Base-by-base conservation (phyloP, 2,797 vertebrate species). In the Pelodytes ibericus region DNA sequence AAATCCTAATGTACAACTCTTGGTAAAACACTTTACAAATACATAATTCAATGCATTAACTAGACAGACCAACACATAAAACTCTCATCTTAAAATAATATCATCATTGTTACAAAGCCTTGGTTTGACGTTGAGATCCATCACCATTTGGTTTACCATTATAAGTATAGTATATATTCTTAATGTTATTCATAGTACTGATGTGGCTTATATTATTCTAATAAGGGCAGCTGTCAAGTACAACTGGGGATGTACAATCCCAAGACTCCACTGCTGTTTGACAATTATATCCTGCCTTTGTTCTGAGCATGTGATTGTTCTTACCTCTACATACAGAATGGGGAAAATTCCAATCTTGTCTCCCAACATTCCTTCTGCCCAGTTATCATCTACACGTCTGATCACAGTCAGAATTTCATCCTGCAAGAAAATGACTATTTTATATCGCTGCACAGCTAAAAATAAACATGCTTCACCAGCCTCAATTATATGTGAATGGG, bases 271-370 rank as follows among this genome's bases (percentile, higher is more conserved):
- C n/a, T n/a, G n/a, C 24, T 60, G 58, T 18, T n/a, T 30, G 11
- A 6, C 24, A 15, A 15, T 10, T 26, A 60, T 20, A 15, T n/a
- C n/a, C 3, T 22, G 31, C 6, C 31, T 24, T 36, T 24, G 10
- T 63, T 25, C n/a, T 25, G 58, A 63, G 16, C 63, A 27, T 56
- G 22, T 26, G 0, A 53, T 61, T 58, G 8, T 69, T 33, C 91
- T 95, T 92, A 99, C 98, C 95, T 99, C 97, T 78, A 99, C 96
- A 3, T 99, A 99, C 29, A 99, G 91, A 66, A 99, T 96, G 58
- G 98, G 97, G 74, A 99, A 99, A 86, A 99, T 98, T 70, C 98
- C 98, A 65, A 99, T 96, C 90, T 97, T 99, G 90, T 99, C 98
- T 87, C 98, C 96, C 86, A 99, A 89, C 96, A 97, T 98, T 86